Evolutionary conservation across 2,888 invertebrate genomes (phyloP), one percentile per base, ranked within the genome.

Genomic region (Agrochola circellaris): DNA sequence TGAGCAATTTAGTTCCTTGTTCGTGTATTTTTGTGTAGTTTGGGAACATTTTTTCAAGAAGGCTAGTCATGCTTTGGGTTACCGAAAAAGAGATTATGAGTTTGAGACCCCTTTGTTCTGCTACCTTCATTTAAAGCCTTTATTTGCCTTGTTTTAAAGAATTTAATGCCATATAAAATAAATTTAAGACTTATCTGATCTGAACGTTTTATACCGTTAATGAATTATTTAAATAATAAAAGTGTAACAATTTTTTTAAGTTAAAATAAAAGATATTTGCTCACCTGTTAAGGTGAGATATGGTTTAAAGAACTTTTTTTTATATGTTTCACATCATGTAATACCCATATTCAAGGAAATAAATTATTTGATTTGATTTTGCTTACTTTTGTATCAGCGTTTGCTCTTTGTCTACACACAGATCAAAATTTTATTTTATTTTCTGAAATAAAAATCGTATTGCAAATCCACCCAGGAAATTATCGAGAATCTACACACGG

Each of bases 1-100:
- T 79, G 75, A 51, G 73, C 71, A 56, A 64, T 78, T 75, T 69
- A 75, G 79, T 74, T 77, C 80, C 62, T 78, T 73, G 68, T 67
- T 67, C 42, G 60, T 75, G 70, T 74, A 54, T 56, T 72, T 79
- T 62, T 80, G 26, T 60, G 48, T 75, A 38, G 48, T 26, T 48
- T 65, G 34, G 34, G 2, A 48, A 45, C 0, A 23, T 56, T 34
- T 75, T 42, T 34, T 66, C 17, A 20, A 71, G 4, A 13, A 0
- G 15, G 48, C 8, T 42, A 5, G 1, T 4, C 30, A n/a, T n/a
- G n/a, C 0, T 30, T n/a, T 45, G 15, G 1, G 8, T 30, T 61
- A 17, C 30, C 6, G 7, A 42, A 69, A 45, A 51, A 60, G n/a
- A 42, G 11, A 26, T 26, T 45, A 17, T 72, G 42, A 26, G 15